Base-by-base conservation (phyloP, 2,797 vertebrate genomes). In the Gastrophryne carolinensis region DNA sequence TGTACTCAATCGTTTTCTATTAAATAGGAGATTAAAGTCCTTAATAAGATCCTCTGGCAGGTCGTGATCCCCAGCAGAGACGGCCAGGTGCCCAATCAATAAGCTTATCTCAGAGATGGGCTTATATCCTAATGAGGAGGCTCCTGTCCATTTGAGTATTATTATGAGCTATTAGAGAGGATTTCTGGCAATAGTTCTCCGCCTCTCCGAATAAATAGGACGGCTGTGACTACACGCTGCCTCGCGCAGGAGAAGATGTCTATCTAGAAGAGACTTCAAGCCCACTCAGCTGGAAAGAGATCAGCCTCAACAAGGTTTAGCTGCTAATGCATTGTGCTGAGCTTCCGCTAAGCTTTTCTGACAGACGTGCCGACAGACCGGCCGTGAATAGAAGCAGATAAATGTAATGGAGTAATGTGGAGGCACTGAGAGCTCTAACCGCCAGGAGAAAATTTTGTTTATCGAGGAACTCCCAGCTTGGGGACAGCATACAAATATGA, bases 101-200 rank as follows among this genome's bases (percentile, higher is more conserved):
- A 56, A 5, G 2, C 2, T 13, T 8, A 69, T 68, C 57, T 17
- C n/a, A 7, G 8, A 69, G 64, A 64, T 30, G 19, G 37, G 39
- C 39, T 37, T n/a, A 39, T n/a, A 17, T 54, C 49, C 61, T 32
- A 13, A 73, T 65, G 49, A 57, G 41, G 23, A 56, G 24, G 27
- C 37, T 17, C 9, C 65, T 13, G 32, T 69, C 54, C 35, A 10
- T 52, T 66, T 27, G 26, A 54, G 30, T 56, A 47, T 44, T 64
- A 49, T 35, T 27, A 70, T 57, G 12, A 54, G 66, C 49, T 30
- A 54, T 69, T 70, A 76, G 44, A 13, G 12, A 27, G 21, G 29
- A 57, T 26, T 65, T 19, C 30, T 65, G 21, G 19, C 50, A 37
- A n/a, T 32, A 6, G 50, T 26, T 29, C 41, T 5, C 3, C 10